These are phyloP conservation scores for Dendroctonus valens DNA, from an alignment of 1,140 invertebrate genomes.

Conservation along the genomic window DNA sequence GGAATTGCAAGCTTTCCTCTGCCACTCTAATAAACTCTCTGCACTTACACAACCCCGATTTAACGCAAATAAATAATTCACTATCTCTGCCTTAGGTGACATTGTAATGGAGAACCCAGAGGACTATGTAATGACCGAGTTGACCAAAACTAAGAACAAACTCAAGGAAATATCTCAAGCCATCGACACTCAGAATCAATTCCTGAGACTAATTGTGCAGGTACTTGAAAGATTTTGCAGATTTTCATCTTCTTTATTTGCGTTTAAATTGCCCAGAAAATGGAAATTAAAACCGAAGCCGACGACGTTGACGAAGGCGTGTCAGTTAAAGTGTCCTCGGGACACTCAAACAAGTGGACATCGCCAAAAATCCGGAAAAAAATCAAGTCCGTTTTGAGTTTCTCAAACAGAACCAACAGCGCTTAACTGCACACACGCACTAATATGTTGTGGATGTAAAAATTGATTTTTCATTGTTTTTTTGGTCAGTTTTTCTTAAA, in stretches of 20 bases:
- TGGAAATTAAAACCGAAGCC: constrained; percentile 85
- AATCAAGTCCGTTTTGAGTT: constrained; percentile 53
- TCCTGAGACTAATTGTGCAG: constrained; percentile 76
- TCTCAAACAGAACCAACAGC: constrained; percentile 40
- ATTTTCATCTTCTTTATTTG: background rate
- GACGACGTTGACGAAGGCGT: constrained; percentile 77
- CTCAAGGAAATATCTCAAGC: constrained; percentile 65
- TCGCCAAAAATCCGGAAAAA: constrained; percentile 60
- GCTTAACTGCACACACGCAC: background rate
- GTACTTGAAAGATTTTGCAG: constrained; percentile 45
- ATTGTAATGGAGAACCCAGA: constrained; percentile 67
- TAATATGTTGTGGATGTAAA: too few relatives aligned
- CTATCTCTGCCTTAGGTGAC: constrained; percentile 51
- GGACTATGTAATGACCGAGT: constrained; percentile 63
- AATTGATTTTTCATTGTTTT: too few relatives aligned
- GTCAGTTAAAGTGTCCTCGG: constrained; percentile 56
- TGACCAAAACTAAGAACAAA: constrained; percentile 69
- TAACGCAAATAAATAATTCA: too few relatives aligned
- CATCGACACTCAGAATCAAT: constrained; percentile 72
- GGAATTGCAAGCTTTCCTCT: too few relatives aligned
- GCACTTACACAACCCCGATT: too few relatives aligned
- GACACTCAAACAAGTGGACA: constrained; percentile 56
- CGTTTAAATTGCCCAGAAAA: constrained; percentile 62
- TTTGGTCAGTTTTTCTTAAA: too few relatives aligned
- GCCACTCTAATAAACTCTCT: too few relatives aligned